phyloP scores from a whole-genome alignment of 2,797 vertebrate species.

The Enteromius trimaculatus region DNA sequence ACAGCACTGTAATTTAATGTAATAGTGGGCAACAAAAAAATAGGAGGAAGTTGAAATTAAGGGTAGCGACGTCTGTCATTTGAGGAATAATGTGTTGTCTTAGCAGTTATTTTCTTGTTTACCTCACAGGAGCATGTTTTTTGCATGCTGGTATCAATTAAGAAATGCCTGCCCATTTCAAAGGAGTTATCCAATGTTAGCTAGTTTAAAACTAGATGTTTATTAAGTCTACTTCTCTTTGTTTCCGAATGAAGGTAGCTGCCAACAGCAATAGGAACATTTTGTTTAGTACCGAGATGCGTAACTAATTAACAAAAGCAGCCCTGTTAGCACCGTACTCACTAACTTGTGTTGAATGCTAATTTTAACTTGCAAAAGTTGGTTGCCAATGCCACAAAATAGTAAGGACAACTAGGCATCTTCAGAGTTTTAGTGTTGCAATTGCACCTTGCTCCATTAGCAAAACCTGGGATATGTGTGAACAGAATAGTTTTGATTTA shows the following conservation, averaged over 20 bases:
- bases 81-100: slow-evolving; percentile 24
- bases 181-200: not conserved
- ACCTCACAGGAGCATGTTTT: slow-evolving; percentile 1
- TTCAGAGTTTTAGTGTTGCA: not conserved
- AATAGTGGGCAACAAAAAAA: slow-evolving; percentile 7
- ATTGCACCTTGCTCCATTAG: not conserved
- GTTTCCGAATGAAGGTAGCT: slow-evolving; percentile 57
- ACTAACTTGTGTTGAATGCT: slow-evolving; percentile 73
- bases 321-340: slow-evolving; percentile 71
- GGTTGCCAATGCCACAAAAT: slow-evolving; percentile 65
- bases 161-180: not conserved
- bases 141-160: not conserved
- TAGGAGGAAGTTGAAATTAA: slow-evolving; percentile 20
- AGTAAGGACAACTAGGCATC: slow-evolving; percentile 48
- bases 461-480: not conserved
- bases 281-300: slow-evolving; percentile 76
- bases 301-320: slow-evolving; percentile 82
- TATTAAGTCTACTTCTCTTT: slow-evolving; percentile 45
- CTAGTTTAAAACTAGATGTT: slow-evolving; percentile 63
- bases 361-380: slow-evolving; percentile 67
- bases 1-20: slow-evolving; percentile 26
- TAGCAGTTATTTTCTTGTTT: slow-evolving; percentile 14
- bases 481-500: not conserved
- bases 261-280: slow-evolving; percentile 70
- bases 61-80: not conserved